Evolutionary conservation across 2,797 vertebrate species (phyloP), one percentile per base, ranked within the genome.

Genomic region (Hirundo rustica): DNA sequence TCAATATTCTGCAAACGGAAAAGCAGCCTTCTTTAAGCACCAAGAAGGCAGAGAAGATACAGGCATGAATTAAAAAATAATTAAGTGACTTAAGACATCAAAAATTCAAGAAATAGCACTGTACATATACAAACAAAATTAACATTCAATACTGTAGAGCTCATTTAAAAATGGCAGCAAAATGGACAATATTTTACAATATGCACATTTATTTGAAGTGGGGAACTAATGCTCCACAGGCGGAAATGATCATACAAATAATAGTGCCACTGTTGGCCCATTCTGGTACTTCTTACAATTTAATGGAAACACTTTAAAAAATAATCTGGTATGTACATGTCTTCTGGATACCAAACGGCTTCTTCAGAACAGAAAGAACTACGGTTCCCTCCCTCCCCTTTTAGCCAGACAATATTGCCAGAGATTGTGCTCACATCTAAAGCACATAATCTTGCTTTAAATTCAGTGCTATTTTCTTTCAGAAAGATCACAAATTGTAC

Each of bases 391-490:
- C 90, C 67, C 94, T 92, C 89, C 74, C 70, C 76, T 47, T 82
- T 84, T 36, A 97, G 93, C 76, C 74, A 94, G 86, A 92, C 60
- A 84, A 50, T 92, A 95, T 92, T 95, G 95, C 95, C 91, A 95
- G 91, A 95, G 89, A 80, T 67, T 76, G 85, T 94, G 97, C 93
- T 92, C 86, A 76, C 85, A 91, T 88, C 82, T 78, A 89, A 95
- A 97, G 92, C 88, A 91, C 94, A 93, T 84, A 65, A 90, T 51
- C 93, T 93, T 95, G 54, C 71, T 94, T 96, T 88, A 92, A 97
- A 93, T 95, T 96, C 93, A 97, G 97, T 94, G 93, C 97, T 93
- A 93, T 97, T 96, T 97, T 96, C 96, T 97, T 97, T 97, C 86
- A 92, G 88, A 97, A 96, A 95, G 84, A 94, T 85, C 90, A 93